Base-by-base conservation (phyloP, 2,888 invertebrate genomes). In the Mythimna pallens region DNA sequence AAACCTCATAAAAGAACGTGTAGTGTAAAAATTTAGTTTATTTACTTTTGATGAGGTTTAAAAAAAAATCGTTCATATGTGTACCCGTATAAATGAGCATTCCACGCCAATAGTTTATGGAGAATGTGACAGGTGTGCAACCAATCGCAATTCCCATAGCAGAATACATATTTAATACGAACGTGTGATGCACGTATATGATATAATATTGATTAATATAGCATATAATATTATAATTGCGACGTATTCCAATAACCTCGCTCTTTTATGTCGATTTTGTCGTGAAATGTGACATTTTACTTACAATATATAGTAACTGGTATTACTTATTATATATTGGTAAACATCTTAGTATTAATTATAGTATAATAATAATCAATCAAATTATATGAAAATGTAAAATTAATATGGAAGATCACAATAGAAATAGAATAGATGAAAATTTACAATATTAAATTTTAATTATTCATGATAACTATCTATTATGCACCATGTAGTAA, bases 1-100 rank as follows among this genome's bases (percentile, higher is more conserved):
- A 40, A 43, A 43, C 43, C 8, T 10, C 10, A 43, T 5, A 9
- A 40, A 43, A 43, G 14, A 43, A 40, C 2, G 10, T 40, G 2
- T 43, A 12, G 5, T 43, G 47, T 17, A 47, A 47, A 47, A 20
- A 20, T 17, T 47, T 17, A n/a, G n/a, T n/a, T n/a, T n/a, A n/a
- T n/a, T n/a, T n/a, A n/a, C n/a, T n/a, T n/a, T 25, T 25, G 25
- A 25, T 25, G 25, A 25, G 22, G 61, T 62, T 65, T 58, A 58
- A 76, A 58, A 76, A 79, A 75, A 73, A 67, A 69, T 52, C 52
- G n/a, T 36, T 36, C 40, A 63, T 63, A 52, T 63, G 52, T 64
- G 34, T 67, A 59, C 65, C n/a, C 5, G 34, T 58, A 58, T 58
- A 34, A 25, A 25, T 58, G 25, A 12, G 57, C 61, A 52, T 68